phyloP scores from a whole-genome alignment of 2,113 vertebrate species.

The Anhinga rufa region DNA sequence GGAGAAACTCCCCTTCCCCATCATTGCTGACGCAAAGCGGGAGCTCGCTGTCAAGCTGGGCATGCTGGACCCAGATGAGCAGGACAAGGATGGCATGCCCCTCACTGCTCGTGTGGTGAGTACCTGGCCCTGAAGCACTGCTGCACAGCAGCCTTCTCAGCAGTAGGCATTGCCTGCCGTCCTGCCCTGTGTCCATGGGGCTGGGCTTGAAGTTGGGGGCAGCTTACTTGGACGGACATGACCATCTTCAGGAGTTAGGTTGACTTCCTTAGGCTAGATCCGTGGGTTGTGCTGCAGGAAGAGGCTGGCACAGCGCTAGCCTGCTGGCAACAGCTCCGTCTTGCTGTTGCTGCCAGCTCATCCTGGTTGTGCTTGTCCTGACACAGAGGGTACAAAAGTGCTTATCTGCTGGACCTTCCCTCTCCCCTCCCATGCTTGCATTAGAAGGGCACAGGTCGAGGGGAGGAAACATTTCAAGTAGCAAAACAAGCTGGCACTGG shows the following conservation, averaged over 20 bases:
- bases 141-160: not conserved
- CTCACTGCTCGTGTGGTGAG: slow-evolving; percentile 94
- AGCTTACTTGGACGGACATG: not conserved
- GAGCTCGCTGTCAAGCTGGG: slow-evolving; percentile 85
- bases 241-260: not conserved
- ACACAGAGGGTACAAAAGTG: not conserved
- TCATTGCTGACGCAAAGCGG: slow-evolving; percentile 90
- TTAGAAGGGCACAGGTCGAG: not conserved
- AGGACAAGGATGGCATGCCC: slow-evolving; percentile 84
- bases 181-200: not conserved
- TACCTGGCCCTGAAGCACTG: not conserved
- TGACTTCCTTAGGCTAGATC: not conserved
- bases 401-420: not conserved
- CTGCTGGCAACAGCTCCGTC: not conserved
- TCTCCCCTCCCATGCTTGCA: not conserved
- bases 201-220: not conserved
- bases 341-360: not conserved
- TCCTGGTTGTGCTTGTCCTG: not conserved
- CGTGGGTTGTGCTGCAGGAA: not conserved
- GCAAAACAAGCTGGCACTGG: not conserved
- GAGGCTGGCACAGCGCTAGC: not conserved
- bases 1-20: slow-evolving; percentile 85
- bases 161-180: not conserved
- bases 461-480: not conserved
- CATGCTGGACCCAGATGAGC: slow-evolving; percentile 95